These are phyloP conservation scores for Manis javanica DNA, from an alignment of 2,797 vertebrate genomes.

Conservation along the genomic window DNA sequence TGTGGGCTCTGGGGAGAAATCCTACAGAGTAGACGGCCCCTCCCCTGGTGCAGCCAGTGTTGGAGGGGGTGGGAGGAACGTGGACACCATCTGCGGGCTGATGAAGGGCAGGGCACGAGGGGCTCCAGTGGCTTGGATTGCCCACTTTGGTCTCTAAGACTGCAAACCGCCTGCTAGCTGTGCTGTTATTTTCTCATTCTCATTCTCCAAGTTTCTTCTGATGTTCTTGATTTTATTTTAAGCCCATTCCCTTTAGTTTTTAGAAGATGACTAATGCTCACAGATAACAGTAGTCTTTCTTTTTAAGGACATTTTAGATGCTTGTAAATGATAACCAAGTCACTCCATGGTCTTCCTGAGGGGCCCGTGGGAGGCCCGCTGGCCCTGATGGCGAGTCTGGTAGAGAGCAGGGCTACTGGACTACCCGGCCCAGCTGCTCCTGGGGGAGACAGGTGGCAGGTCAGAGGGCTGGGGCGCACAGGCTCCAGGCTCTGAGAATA, in stretches of 20 bases:
- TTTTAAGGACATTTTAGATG: conserved; percentile 52
- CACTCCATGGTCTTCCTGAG: not conserved
- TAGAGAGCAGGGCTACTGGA: not conserved
- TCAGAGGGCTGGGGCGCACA: not conserved
- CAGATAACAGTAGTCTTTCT: conserved; percentile 56
- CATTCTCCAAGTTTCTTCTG: not conserved
- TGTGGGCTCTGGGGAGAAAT: not conserved
- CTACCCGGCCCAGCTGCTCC: not conserved
- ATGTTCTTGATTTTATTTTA: conserved; percentile 54
- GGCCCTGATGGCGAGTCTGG: not conserved
- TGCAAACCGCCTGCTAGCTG: not conserved
- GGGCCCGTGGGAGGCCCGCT: not conserved
- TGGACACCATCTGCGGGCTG: too few relatives aligned
- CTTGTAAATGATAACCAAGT: not conserved
- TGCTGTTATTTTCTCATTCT: not conserved
- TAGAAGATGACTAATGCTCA: conserved; percentile 58
- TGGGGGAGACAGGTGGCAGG: not conserved
- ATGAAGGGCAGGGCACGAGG: not conserved
- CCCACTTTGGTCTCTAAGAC: not conserved
- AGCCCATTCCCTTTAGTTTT: conserved; percentile 31
- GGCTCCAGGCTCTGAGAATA: not conserved
- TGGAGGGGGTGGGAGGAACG: not conserved
- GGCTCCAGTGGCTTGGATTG: not conserved
- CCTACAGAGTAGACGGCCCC: fast-evolving
- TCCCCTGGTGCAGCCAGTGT: not conserved